These are phyloP conservation scores for Aleiodes alternator DNA, from an alignment of 2,888 invertebrate genomes.

Conservation along the genomic window DNA sequence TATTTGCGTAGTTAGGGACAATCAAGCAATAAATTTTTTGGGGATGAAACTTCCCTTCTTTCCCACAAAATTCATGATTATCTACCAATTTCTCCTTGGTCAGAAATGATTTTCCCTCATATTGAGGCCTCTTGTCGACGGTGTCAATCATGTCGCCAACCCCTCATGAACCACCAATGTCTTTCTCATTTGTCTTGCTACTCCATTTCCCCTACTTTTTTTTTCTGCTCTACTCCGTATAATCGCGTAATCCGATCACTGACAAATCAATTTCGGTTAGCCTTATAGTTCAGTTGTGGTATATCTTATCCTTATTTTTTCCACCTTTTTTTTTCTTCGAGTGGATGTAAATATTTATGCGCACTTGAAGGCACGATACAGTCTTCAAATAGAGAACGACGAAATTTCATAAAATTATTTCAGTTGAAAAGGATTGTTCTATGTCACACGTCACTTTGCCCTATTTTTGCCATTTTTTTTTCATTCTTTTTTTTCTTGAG, in stretches of 20 bases:
- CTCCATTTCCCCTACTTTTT: not conserved
- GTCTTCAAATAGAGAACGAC: too few species aligned
- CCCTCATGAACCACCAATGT: constrained; percentile 43
- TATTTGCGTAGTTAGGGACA: not conserved
- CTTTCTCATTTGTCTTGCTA: constrained; percentile 36
- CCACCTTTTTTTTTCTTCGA: constrained; percentile 7
- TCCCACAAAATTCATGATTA: constrained; percentile 39
- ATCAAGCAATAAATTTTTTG: not conserved
- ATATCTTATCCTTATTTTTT: constrained; percentile 47
- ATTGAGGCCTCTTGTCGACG: constrained; percentile 58
- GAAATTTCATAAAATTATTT: too few species aligned
- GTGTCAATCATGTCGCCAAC: constrained; percentile 58
- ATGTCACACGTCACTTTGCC: too few species aligned
- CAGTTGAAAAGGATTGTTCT: too few species aligned
- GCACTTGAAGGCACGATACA: too few species aligned
- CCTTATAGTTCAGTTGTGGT: constrained; percentile 61
- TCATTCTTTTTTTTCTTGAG: too few species aligned
- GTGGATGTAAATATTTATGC: too few species aligned
- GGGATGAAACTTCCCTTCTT: not conserved
- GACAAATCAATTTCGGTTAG: constrained; percentile 61
- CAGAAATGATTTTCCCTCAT: constrained; percentile 64
- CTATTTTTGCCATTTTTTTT: too few species aligned
- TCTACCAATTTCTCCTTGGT: constrained; percentile 57
- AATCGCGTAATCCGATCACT: constrained; percentile 57
- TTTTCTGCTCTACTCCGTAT: constrained; percentile 31